Evolutionary conservation across 35 echinoderm and acorn worm genomes (phyloP).

Genomic region (Stichopus chloronotus): DNA sequence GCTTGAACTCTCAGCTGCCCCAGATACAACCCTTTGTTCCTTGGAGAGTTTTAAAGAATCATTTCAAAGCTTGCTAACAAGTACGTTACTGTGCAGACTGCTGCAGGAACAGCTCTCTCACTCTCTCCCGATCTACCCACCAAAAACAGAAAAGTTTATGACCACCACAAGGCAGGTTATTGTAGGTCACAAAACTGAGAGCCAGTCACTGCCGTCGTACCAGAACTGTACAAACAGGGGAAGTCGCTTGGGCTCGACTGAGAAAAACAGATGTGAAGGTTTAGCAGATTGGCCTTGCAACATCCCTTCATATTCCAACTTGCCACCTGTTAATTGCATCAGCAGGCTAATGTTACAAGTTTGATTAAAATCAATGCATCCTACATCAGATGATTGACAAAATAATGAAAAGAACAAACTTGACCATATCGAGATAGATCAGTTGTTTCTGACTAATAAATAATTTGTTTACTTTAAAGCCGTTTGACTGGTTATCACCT

Average conservation of each 20-base stretch:
- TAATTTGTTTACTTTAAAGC: background rate
- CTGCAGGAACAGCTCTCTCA: background rate
- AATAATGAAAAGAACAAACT: conserved; percentile 36
- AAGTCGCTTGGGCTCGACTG: conserved; percentile 17
- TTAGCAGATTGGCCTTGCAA: conserved; percentile 49
- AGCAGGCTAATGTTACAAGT: conserved; percentile 49
- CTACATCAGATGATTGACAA: background rate
- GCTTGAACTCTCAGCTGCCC: too few relatives aligned
- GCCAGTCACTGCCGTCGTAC: background rate
- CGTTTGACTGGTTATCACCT: background rate
- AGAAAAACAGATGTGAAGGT: conserved; percentile 46
- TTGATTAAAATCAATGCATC: conserved; percentile 30
- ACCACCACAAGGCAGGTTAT: background rate
- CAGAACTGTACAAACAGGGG: conserved; percentile 47
- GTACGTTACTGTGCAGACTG: background rate
- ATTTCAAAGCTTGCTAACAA: background rate
- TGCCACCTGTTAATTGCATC: conserved; percentile 25
- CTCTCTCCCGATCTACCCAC: background rate
- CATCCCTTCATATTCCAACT: conserved; percentile 19
- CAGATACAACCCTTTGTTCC: background rate
- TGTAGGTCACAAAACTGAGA: conserved; percentile 10
- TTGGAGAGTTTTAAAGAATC: background rate
- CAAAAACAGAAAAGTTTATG: background rate
- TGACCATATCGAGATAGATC: background rate
- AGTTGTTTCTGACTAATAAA: background rate